phyloP scores from a whole-genome alignment of 2,113 vertebrate species.

The Misgurnus anguillicaudatus region DNA sequence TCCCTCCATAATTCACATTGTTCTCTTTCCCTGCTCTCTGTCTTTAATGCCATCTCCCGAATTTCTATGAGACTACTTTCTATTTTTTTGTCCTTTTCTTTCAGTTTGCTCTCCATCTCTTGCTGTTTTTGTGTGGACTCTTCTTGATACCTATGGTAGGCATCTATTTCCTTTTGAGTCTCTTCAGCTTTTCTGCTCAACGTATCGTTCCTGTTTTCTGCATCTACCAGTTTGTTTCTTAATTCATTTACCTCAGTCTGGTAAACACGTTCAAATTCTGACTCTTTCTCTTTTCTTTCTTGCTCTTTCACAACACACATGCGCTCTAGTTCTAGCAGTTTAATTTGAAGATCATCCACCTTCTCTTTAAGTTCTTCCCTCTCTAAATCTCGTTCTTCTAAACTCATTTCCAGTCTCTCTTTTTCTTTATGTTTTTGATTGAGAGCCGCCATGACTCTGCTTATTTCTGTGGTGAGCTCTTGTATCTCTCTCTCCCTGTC shows the following conservation, averaged over 20 bases:
- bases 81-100: conserved; percentile 51
- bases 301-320: conserved; percentile 44
- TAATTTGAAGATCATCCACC: conserved; percentile 67
- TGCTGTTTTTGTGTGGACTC: conserved; percentile 18
- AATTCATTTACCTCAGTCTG: conserved; percentile 38
- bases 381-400: conserved; percentile 66
- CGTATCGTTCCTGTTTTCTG: conserved; percentile 48
- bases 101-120: conserved; percentile 44
- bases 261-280: conserved; percentile 46
- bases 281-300: conserved; percentile 51
- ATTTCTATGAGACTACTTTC: conserved; percentile 41
- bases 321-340: conserved; percentile 64
- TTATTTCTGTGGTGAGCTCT: conserved; percentile 65
- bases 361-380: conserved; percentile 67
- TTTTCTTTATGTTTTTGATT: conserved; percentile 52
- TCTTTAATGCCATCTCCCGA: conserved; percentile 37
- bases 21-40: conserved; percentile 54
- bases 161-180: conserved; percentile 13
- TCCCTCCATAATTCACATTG: conserved; percentile 45
- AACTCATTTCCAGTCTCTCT: conserved; percentile 30
- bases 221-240: conserved; percentile 47
- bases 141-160: conserved; percentile 13
- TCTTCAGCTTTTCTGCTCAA: conserved; percentile 41
- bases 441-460: conserved; percentile 49
- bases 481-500: conserved; percentile 72